Evolutionary conservation across 2,888 invertebrate genomes (phyloP).

Genomic region (Synergus japonicus): DNA sequence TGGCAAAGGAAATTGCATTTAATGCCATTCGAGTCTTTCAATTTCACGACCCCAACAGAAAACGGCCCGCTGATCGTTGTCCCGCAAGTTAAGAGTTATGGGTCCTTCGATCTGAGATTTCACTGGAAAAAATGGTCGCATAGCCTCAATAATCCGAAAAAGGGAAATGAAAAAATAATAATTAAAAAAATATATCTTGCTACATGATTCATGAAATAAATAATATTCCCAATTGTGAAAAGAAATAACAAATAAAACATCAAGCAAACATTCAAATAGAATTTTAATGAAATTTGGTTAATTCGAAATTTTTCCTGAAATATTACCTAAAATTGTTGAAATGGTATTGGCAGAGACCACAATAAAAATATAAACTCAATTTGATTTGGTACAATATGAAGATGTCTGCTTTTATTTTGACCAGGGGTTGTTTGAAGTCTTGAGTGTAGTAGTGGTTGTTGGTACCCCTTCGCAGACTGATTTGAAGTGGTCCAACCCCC

Average conservation of each 20-base stretch:
- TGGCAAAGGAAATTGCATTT: conserved; percentile 74
- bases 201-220: neutral
- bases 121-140: neutral
- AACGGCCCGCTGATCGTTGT: conserved; percentile 45
- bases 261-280: too few relatives aligned
- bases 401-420: conserved; percentile 68
- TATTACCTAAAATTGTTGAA: neutral
- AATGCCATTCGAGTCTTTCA: conserved; percentile 73
- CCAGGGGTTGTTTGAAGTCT: conserved; percentile 63
- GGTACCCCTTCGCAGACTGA: conserved; percentile 24
- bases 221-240: too few relatives aligned
- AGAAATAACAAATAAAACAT: too few relatives aligned
- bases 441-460: conserved; percentile 4
- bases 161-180: neutral
- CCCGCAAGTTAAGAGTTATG: conserved; percentile 43
- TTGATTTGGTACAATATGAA: conserved; percentile 63
- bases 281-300: too few relatives aligned
- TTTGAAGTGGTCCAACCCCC: conserved; percentile 64
- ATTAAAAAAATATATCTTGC: neutral
- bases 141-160: neutral
- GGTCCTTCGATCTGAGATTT: conserved; percentile 49
- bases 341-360: neutral
- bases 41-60: conserved; percentile 66
- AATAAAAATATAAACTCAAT: conserved; percentile 66
- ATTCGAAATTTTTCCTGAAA: neutral